Evolutionary conservation across 1,140 invertebrate genomes (phyloP).

Genomic region (Globodera rostochiensis): DNA sequence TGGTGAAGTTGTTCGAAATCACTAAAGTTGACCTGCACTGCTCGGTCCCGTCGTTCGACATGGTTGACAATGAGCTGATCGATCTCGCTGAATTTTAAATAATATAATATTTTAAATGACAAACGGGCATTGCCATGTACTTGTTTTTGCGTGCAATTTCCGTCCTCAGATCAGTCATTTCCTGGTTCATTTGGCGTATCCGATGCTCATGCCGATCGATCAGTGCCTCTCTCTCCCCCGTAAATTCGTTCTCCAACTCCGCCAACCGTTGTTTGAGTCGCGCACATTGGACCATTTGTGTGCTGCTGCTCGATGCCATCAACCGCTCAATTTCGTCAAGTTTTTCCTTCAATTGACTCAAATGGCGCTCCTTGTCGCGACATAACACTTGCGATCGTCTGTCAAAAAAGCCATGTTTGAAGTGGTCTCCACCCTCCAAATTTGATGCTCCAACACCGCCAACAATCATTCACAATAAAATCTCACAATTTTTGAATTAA

Average conservation of each 20-base stretch:
- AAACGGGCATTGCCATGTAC: not conserved
- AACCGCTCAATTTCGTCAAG: slow-evolving; percentile 57
- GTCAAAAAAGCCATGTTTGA: not conserved
- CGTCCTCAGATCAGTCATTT: slow-evolving; percentile 47
- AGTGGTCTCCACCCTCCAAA: not conserved
- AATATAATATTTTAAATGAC: not conserved
- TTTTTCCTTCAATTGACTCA: slow-evolving; percentile 58
- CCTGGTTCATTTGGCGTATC: slow-evolving; percentile 58
- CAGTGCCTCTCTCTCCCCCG: slow-evolving; percentile 49
- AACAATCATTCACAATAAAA: too few species aligned
- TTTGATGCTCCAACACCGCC: too few species aligned
- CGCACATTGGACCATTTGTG: slow-evolving; percentile 39
- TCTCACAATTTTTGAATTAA: too few species aligned
- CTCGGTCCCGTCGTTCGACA: not conserved
- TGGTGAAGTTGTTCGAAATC: not conserved
- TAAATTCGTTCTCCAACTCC: slow-evolving; percentile 44
- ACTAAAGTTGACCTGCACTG: not conserved
- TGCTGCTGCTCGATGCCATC: slow-evolving; percentile 36
- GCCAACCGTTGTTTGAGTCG: slow-evolving; percentile 46
- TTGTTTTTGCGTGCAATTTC: slow-evolving; percentile 14
- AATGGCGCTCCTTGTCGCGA: slow-evolving; percentile 56
- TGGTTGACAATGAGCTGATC: not conserved
- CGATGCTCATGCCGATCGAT: slow-evolving; percentile 57
- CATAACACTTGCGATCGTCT: slow-evolving; percentile 42
- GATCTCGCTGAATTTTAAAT: not conserved